phyloP scores from a whole-genome alignment of 2,113 vertebrate species.

The Megaleporinus macrocephalus region DNA sequence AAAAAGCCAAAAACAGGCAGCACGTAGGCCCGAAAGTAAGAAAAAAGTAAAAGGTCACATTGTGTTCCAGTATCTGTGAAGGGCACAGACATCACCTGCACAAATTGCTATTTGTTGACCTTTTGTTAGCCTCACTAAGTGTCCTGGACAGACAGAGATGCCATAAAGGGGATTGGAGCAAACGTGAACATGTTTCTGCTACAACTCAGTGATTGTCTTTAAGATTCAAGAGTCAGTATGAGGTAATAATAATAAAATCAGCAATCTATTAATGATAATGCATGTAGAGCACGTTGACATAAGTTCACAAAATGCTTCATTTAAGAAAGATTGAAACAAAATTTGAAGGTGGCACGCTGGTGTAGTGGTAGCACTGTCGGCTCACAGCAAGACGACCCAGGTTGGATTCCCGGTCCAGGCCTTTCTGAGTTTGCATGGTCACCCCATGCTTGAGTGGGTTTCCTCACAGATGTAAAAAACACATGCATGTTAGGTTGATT shows the following conservation, averaged over 20 bases:
- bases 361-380: no score
- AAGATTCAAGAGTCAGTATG: background rate
- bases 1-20: background rate
- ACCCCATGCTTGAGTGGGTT: no score
- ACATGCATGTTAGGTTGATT: no score
- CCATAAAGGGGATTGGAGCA: background rate
- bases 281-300: no score
- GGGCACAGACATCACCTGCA: background rate
- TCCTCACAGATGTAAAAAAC: no score
- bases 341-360: no score
- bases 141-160: background rate
- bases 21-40: background rate
- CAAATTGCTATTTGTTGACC: background rate
- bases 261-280: no score
- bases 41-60: slow-evolving; percentile 6
- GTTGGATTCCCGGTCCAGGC: no score
- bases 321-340: no score
- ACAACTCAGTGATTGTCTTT: background rate
- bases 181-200: background rate
- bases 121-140: background rate
- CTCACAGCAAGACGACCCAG: no score
- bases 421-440: no score
- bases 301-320: no score
- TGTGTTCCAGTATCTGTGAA: background rate
- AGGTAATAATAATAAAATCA: background rate